Base-by-base conservation (phyloP, 2,888 invertebrate genomes). In the Metallyticus violacea region DNA sequence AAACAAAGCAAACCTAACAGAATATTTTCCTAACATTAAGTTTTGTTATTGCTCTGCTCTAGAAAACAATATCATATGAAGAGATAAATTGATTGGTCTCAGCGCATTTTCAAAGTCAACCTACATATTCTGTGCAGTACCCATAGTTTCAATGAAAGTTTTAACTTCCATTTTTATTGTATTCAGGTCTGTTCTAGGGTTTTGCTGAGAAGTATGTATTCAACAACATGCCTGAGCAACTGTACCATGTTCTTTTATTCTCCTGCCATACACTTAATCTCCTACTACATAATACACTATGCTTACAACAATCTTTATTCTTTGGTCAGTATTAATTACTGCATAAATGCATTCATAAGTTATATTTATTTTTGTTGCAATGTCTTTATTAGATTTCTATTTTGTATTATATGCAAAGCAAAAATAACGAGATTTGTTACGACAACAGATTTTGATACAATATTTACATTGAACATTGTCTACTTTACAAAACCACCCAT, bases 381-480 rank as follows among this genome's bases (percentile, higher is more conserved):
- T 62, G 40, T 62, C 22, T 6, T 62, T 62, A 62, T 15, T 62
- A 62, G 40, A 62, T 40, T 40, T 40, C 40, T 62, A 62, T 62
- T 22, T 62, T 62, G 40, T 62, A 22, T 62, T 62, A 62, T 62
- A 62, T 62, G 40, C 40, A 62, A 62, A 62, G 40, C 40, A 62
- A 62, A 62, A 62, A 62, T 62, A 62, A 62, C 22, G 40, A 62
- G 40, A 62, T 62, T 62, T 62, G 40, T 62, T 15, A 62, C 40
- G 40, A 62, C 40, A 62, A 62, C 40, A 62, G 15, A 26, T 76
- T 82, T 77, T 77, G 77, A 77, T 83, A 83, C 83, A 77, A 77
- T 83, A 83, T 83, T 28, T 83, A 83, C 77, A 83, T 83, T 62
- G 7, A 77, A 83, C 83, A 83, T 83, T 15, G 40, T 62, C 40